Evolutionary conservation across 92 coral and sea anemone genomes (phyloP).

Genomic region (Isaurus tuberculatus): DNA sequence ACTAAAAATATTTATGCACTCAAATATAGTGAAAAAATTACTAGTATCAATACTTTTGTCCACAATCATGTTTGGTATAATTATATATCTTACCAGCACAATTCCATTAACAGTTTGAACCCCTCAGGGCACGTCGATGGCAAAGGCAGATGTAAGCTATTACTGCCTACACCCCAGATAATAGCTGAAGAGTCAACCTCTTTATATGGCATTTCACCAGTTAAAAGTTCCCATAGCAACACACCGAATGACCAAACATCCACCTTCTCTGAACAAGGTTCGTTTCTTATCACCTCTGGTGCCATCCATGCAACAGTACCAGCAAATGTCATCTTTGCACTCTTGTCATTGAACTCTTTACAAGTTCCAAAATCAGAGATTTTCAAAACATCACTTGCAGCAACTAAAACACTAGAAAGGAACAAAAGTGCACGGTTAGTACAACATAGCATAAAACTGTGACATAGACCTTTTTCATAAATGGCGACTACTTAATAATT

Average conservation of each 20-base stretch:
- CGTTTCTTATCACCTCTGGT: constrained; percentile 92
- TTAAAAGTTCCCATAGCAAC: constrained; percentile 88
- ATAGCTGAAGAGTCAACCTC: constrained; percentile 92
- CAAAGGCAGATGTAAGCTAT: constrained; percentile 86
- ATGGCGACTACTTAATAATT: no score
- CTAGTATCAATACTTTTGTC: no score
- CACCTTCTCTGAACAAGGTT: constrained; percentile 91
- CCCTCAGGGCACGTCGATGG: constrained; percentile 92
- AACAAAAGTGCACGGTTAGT: neutral
- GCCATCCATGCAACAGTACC: constrained; percentile 98
- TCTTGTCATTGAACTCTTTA: constrained; percentile 87
- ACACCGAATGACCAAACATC: constrained; percentile 96
- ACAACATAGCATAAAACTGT: no score
- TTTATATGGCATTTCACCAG: constrained; percentile 93
- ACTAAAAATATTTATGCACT: no score
- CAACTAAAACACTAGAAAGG: constrained; percentile 75
- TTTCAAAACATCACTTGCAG: constrained; percentile 80
- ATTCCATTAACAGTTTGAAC: constrained; percentile 85
- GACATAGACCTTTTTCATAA: no score
- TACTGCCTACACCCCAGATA: constrained; percentile 95
- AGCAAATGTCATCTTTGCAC: constrained; percentile 95
- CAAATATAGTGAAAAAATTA: no score
- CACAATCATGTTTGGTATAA: neutral
- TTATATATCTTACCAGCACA: constrained; percentile 76
- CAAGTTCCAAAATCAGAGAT: constrained; percentile 94